Evolutionary conservation across 2,113 vertebrate species (phyloP), one percentile per base, ranked within the genome.

Genomic region (Clarias macrocephalus): DNA sequence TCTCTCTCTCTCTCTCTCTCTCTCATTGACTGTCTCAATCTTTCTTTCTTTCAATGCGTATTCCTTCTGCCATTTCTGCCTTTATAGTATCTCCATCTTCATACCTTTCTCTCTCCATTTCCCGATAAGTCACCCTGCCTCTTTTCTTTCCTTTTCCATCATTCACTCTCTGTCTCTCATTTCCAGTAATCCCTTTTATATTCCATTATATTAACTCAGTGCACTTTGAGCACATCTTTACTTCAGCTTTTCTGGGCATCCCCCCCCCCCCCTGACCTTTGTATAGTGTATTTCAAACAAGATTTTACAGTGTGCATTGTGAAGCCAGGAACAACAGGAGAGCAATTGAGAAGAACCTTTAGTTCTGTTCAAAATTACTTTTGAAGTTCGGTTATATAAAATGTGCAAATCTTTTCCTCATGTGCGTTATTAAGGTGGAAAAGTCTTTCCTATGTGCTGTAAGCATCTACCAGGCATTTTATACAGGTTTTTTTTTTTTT

Each of bases 1-100:
- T 85, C 68, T 37, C 33, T 82, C 54, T 72, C 21, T 80, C 48
- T 81, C n/a, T 66, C 33, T 76, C 52, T 60, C 56, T 42, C 56
- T 52, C 25, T 73, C 23, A 28, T 23, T 86, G 37, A 1, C 65
- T 82, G n/a, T 62, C 70, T 65, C 37, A 8, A 72, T 62, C 42
- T 87, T 30, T 70, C 86, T 80, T 5, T 84, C 12, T 87, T 9
- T 48, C 80, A 75, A 13, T 33, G 6, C n/a, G 1, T 59, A 48
- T 72, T 15, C 57, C 48, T 60, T 52, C 57, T 23, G 10, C 25
- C 2, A 9, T 23, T 16, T 80, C 60, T 37, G 3, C 25, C 23
- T 68, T 5, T 84, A 33, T 79, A 8, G 19, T 25, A 81, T 62
- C 19, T 80, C 57, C 5, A 23, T 82, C 25, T 82, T 60, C 52